These are phyloP conservation scores for Danio tinwini DNA, from an alignment of 2,797 vertebrate species.

Conservation along the genomic window DNA sequence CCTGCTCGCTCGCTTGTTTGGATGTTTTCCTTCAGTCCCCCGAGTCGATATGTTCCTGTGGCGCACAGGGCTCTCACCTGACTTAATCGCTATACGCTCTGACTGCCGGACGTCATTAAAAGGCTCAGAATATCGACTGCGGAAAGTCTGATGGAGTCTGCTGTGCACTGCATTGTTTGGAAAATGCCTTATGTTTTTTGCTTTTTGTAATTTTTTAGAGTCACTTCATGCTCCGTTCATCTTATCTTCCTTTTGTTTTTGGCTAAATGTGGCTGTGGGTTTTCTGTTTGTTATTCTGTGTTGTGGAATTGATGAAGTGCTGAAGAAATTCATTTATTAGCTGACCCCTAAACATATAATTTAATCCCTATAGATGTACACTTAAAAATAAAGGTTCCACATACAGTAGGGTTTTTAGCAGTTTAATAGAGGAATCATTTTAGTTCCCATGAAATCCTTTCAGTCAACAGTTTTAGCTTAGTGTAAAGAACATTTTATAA, in stretches of 20 bases:
- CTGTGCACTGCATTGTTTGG: slow-evolving; percentile 73
- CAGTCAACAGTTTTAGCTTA: too few species aligned
- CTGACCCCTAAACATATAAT: slow-evolving; percentile 11
- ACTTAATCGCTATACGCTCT: slow-evolving; percentile 61
- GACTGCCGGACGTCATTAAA: slow-evolving; percentile 74
- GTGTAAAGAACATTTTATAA: too few species aligned
- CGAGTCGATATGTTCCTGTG: slow-evolving; percentile 75
- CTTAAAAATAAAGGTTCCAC: too few species aligned
- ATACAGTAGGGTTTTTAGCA: too few species aligned
- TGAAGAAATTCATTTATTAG: slow-evolving; percentile 34
- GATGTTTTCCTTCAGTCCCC: slow-evolving; percentile 76
- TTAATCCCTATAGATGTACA: neutral
- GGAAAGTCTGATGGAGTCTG: slow-evolving; percentile 73
- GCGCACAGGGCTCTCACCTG: slow-evolving; percentile 57
- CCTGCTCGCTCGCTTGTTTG: slow-evolving; percentile 69
- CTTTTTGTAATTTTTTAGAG: slow-evolving; percentile 73
- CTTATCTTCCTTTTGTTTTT: slow-evolving; percentile 15
- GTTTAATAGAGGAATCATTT: too few species aligned
- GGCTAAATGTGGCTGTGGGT: slow-evolving; percentile 63
- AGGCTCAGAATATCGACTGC: slow-evolving; percentile 72
- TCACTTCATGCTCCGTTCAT: slow-evolving; percentile 27
- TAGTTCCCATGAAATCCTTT: too few species aligned
- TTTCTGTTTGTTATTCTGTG: slow-evolving; percentile 56
- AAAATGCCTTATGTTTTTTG: slow-evolving; percentile 65
- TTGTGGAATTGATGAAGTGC: slow-evolving; percentile 67